phyloP scores from a whole-genome alignment of 1,140 invertebrate species.

The Cylas formicarius region DNA sequence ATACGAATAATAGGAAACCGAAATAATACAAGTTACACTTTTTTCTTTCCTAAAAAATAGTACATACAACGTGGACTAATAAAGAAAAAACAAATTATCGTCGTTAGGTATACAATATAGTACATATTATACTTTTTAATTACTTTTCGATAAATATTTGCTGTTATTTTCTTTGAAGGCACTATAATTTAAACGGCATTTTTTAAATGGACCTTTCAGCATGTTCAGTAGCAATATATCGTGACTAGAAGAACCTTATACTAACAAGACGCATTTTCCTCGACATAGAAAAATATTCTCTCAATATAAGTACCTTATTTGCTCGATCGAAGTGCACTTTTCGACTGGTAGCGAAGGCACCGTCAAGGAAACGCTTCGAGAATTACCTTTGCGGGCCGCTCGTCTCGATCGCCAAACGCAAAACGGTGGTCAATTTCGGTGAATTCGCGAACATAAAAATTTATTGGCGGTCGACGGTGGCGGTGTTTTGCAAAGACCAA shows the following conservation, averaged over 20 bases:
- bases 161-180: slow-evolving; percentile 20
- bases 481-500: not conserved
- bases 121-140: slow-evolving; percentile 8
- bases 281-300: slow-evolving; percentile 6
- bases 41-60: not conserved
- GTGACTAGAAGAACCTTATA: slow-evolving; percentile 3
- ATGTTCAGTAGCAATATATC: slow-evolving; percentile 12
- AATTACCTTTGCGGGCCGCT: not conserved
- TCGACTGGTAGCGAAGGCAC: no score
- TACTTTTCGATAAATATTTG: slow-evolving; percentile 23
- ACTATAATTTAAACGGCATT: slow-evolving; percentile 20
- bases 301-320: slow-evolving; percentile 4
- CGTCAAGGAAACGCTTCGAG: not conserved
- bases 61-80: not conserved
- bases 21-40: no score
- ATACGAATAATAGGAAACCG: not conserved
- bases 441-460: not conserved
- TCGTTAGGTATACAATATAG: slow-evolving; percentile 2
- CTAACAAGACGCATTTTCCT: slow-evolving; percentile 15
- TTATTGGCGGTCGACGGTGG: not conserved
- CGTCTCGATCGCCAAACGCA: slow-evolving; percentile 3
- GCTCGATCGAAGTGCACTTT: not conserved
- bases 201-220: slow-evolving; percentile 22
- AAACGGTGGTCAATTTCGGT: not conserved
- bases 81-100: slow-evolving; percentile 2